Conservation (phyloP, 1,140 invertebrate genomes). For the Onthophagus taurus region DNA sequence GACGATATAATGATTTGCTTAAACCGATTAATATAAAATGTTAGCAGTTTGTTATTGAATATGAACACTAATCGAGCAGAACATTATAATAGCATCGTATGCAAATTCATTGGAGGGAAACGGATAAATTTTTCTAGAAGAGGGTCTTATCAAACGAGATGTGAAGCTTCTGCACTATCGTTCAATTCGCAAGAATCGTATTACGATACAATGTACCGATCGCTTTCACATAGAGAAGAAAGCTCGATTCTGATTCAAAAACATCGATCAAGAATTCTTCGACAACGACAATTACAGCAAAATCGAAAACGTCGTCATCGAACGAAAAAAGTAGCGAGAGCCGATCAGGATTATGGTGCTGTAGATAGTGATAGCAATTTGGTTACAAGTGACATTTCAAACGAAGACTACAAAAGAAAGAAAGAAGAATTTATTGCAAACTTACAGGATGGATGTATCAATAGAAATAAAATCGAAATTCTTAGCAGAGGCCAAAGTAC, state of each 20-base stretch:
- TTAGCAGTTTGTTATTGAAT: slow-evolving; percentile 21
- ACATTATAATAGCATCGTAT: slow-evolving; percentile 22
- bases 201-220: neutral
- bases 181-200: slow-evolving; percentile 17
- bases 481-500: no score
- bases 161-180: slow-evolving; percentile 12
- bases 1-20: slow-evolving; percentile 4
- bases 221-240: neutral
- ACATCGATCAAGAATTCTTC: neutral
- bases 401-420: no score
- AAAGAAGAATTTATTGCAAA: no score
- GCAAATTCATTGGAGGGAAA: slow-evolving; percentile 27
- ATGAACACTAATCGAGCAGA: slow-evolving; percentile 24
- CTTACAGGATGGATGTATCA: no score
- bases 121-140: slow-evolving; percentile 21
- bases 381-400: no score
- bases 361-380: no score
- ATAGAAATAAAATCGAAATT: no score
- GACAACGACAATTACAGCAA: no score
- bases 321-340: no score
- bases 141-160: slow-evolving; percentile 5
- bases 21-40: slow-evolving; percentile 14
- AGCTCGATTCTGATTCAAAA: neutral
- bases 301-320: no score
- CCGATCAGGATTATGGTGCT: no score